These are phyloP conservation scores for Heliconius hewitsoni DNA, from an alignment of 1,140 invertebrate genomes.

Conservation along the genomic window DNA sequence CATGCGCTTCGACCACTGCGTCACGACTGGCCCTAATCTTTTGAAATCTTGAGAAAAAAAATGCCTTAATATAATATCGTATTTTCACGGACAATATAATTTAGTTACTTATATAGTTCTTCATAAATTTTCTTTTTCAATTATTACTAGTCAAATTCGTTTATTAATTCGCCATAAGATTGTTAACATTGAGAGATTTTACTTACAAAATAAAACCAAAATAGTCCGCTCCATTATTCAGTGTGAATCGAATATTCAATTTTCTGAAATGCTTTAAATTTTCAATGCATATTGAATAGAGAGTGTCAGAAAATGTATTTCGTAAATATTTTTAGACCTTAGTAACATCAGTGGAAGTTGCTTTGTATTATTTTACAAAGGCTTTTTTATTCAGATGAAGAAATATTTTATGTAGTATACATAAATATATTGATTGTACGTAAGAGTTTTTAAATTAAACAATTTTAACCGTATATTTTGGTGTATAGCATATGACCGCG, in stretches of 20 bases:
- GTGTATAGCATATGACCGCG: too few relatives aligned
- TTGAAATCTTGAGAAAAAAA: too few relatives aligned
- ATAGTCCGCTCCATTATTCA: slow-evolving; percentile 33
- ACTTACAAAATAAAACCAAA: neutral
- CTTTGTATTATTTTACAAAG: neutral
- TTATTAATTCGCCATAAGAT: neutral
- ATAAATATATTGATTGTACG: neutral
- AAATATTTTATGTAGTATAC: neutral
- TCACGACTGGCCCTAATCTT: too few relatives aligned
- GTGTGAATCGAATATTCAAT: slow-evolving; percentile 35
- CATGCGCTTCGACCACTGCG: too few relatives aligned
- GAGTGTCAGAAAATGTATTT: neutral
- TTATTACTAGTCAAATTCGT: neutral
- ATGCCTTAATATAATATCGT: too few relatives aligned
- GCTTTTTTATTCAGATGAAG: neutral
- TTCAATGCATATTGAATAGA: slow-evolving; percentile 22
- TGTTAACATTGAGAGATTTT: neutral
- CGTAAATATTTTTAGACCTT: neutral
- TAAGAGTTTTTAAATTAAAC: neutral
- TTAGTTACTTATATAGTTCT: too few relatives aligned
- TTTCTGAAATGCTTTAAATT: slow-evolving; percentile 32
- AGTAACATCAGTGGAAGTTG: neutral
- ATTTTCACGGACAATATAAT: too few relatives aligned
- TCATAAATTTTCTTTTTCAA: too few relatives aligned
- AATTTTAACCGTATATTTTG: too few relatives aligned